Percentiles rank a stretch among this genome's conserved stretches.
Conservation (phyloP, 2,888 invertebrate species). For the Sarcophaga caerulescens region DNA sequence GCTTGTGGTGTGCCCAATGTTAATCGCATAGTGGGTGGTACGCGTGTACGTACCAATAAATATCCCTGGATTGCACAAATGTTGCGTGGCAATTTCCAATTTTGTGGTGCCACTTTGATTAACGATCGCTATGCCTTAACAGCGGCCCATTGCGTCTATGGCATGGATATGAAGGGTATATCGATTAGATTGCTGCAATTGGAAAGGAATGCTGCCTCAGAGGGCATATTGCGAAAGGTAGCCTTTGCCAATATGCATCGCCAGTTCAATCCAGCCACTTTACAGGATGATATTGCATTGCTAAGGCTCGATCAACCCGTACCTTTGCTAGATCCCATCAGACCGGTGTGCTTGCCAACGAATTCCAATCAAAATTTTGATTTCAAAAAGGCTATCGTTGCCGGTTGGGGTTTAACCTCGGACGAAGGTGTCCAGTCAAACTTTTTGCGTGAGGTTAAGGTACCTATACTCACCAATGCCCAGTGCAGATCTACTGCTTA, state of each 20-base stretch:
- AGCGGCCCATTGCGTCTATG: conserved; percentile 78
- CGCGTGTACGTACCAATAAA: conserved; percentile 77
- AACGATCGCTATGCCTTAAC: conserved; percentile 79
- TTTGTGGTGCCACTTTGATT: conserved; percentile 79
- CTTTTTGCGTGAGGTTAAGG: conserved; percentile 76
- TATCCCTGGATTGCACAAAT: conserved; percentile 80
- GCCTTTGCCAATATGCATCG: conserved; percentile 73
- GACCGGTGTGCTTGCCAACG: conserved; percentile 78
- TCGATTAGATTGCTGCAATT: conserved; percentile 75
- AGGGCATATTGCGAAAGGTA: conserved; percentile 75
- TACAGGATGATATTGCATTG: conserved; percentile 78
- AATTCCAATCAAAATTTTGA: conserved; percentile 74
- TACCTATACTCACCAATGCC: conserved; percentile 78
- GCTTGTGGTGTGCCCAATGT: conserved; percentile 79
- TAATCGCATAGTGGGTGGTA: conserved; percentile 80
- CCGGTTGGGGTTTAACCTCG: conserved; percentile 78
- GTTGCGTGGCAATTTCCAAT: conserved; percentile 73
- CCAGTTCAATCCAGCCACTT: conserved; percentile 73
- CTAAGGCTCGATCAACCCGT: conserved; percentile 74
- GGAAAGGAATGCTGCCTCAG: conserved; percentile 72
- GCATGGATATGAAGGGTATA: conserved; percentile 72
- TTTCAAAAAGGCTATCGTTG: conserved; percentile 75
- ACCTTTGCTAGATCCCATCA: conserved; percentile 73
- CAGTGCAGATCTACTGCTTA: conserved; percentile 77
- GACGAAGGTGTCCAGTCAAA: conserved; percentile 75